Conservation (phyloP, 1,140 invertebrate genomes). For the Potamilus streckersoni region DNA sequence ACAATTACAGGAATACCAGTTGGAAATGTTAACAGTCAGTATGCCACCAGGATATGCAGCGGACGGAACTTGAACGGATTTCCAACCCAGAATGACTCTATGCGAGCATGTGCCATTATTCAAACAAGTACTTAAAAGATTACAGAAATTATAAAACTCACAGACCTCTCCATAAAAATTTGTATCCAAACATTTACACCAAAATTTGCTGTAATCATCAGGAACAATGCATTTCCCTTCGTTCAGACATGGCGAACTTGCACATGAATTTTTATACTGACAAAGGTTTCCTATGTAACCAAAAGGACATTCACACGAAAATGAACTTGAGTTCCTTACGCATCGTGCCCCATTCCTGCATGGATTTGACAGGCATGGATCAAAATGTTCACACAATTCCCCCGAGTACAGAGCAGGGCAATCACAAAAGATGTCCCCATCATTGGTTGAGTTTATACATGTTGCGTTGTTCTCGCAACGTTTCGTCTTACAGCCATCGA, state of each 20-base stretch:
- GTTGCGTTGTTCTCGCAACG: slow-evolving; percentile 34
- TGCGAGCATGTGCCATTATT: too few species aligned
- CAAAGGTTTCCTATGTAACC: slow-evolving; percentile 26
- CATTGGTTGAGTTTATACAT: slow-evolving; percentile 8
- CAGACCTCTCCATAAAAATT: slow-evolving; percentile 21
- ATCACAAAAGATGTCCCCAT: slow-evolving; percentile 7
- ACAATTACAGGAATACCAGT: too few species aligned
- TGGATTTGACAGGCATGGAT: slow-evolving; percentile 18
- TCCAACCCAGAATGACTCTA: too few species aligned
- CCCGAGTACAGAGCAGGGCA: slow-evolving; percentile 7
- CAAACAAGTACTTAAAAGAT: too few species aligned
- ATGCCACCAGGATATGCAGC: too few species aligned
- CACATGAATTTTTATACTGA: slow-evolving; percentile 19
- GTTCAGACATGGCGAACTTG: slow-evolving; percentile 41
- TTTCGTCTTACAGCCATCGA: slow-evolving; percentile 37
- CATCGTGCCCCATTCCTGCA: slow-evolving; percentile 26
- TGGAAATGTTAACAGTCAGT: too few species aligned
- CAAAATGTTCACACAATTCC: slow-evolving; percentile 7
- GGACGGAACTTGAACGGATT: too few species aligned
- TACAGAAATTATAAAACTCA: slow-evolving; percentile 5
- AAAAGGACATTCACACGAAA: slow-evolving; percentile 23
- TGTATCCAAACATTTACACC: slow-evolving; percentile 7
- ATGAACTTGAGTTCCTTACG: neutral
- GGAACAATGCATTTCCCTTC: slow-evolving; percentile 34
- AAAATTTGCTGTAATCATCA: neutral